Evolutionary conservation across 2,888 invertebrate genomes (phyloP).

Genomic region (Clanis bilineata): DNA sequence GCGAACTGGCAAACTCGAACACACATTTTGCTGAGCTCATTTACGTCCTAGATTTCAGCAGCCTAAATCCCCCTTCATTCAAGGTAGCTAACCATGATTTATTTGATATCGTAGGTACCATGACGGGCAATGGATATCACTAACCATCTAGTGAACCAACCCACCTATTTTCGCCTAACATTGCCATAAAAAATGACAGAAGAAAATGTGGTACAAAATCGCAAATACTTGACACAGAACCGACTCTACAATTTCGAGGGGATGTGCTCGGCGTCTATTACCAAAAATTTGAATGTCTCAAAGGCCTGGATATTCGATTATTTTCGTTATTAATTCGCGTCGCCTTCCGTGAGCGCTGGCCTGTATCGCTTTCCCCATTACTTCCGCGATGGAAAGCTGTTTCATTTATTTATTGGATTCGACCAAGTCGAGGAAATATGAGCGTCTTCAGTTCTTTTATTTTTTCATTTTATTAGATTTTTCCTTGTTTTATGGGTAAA

Average conservation of each 20-base stretch:
- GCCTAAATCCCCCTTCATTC: no score
- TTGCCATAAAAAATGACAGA: background rate
- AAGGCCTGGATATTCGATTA: slow-evolving; percentile 1
- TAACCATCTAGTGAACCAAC: no score
- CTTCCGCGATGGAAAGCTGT: background rate
- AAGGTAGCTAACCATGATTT: no score
- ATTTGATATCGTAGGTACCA: no score
- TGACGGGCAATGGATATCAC: no score
- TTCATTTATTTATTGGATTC: slow-evolving; percentile 8
- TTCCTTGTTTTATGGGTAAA: background rate
- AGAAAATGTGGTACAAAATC: background rate
- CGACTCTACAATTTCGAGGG: background rate
- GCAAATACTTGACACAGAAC: background rate
- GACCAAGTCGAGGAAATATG: background rate
- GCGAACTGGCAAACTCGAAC: no score
- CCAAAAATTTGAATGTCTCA: slow-evolving; percentile 1
- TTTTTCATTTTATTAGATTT: background rate
- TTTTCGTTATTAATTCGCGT: slow-evolving; percentile 2
- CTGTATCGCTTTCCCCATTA: slow-evolving; percentile 11
- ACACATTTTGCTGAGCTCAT: no score
- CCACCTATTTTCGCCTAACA: no score
- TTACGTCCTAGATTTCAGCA: no score
- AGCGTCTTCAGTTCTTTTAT: background rate
- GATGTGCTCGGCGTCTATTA: background rate
- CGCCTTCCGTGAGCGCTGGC: slow-evolving; percentile 2